phyloP scores from a whole-genome alignment of 1,140 invertebrate species.

The Tenebrio molitor region DNA sequence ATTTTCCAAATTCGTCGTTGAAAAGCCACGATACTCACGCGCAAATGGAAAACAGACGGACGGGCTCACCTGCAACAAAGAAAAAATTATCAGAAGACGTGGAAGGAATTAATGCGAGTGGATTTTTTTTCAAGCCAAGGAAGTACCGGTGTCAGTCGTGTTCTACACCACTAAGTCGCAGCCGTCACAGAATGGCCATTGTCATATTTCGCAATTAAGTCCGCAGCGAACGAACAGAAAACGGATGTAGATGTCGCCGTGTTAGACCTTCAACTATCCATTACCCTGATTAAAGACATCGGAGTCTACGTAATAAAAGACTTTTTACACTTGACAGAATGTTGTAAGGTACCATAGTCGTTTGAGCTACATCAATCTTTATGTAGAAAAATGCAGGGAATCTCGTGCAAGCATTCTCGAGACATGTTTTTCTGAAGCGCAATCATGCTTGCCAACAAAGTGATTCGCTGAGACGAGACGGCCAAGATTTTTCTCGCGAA shows the following conservation, averaged over 20 bases:
- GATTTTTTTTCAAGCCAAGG: neutral
- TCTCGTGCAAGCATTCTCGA: slow-evolving; percentile 21
- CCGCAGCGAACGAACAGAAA: neutral
- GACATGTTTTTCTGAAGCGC: slow-evolving; percentile 32
- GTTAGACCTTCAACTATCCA: slow-evolving; percentile 34
- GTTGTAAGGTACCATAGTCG: slow-evolving; percentile 26
- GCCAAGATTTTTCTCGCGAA: slow-evolving; percentile 5
- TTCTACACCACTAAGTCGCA: neutral
- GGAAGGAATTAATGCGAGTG: neutral
- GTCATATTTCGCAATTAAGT: slow-evolving; percentile 29
- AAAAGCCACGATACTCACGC: too few species aligned
- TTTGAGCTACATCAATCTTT: slow-evolving; percentile 16
- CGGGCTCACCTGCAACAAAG: slow-evolving; percentile 15
- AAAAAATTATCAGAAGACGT: neutral
- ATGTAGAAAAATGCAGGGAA: slow-evolving; percentile 18
- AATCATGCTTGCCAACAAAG: slow-evolving; percentile 27
- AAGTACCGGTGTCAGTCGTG: neutral
- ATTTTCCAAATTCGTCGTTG: too few species aligned
- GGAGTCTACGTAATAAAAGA: slow-evolving; percentile 18
- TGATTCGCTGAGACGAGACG: too few species aligned
- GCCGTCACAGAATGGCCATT: slow-evolving; percentile 5
- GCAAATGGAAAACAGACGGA: too few species aligned
- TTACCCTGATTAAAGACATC: slow-evolving; percentile 31
- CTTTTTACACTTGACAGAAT: slow-evolving; percentile 20
- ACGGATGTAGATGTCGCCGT: slow-evolving; percentile 26